A percentile compares a stretch with the other conserved stretches of the same genome.
Evolutionary conservation across 2,113 vertebrate species (phyloP).

Genomic region (Eleginops maclovinus): DNA sequence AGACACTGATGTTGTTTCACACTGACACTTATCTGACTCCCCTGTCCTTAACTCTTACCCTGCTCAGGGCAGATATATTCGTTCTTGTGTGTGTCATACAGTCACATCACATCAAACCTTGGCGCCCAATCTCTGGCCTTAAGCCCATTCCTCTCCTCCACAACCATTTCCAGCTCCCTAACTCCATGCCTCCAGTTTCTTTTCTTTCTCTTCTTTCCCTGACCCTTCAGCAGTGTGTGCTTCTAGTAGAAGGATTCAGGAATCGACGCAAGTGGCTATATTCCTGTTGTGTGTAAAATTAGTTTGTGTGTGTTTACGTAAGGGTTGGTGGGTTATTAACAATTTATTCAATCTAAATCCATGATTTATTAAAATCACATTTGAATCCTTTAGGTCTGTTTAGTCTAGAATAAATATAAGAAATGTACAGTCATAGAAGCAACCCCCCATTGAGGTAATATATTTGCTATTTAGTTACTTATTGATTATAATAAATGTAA

Average conservation of each 20-base stretch:
- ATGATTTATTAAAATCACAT: background rate
- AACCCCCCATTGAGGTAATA: too few species aligned
- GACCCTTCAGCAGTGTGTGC: conserved; percentile 5
- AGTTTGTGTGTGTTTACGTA: background rate
- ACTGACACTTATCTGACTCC: conserved; percentile 81
- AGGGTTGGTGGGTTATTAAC: background rate
- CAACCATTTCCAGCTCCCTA: conserved; percentile 40
- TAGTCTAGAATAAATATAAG: background rate
- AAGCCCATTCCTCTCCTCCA: conserved; percentile 62
- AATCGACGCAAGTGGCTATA: background rate
- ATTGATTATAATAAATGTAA: background rate
- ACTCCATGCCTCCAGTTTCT: conserved; percentile 18
- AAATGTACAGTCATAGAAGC: background rate
- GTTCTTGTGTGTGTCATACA: conserved; percentile 62
- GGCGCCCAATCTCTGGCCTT: conserved; percentile 72
- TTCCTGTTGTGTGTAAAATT: background rate
- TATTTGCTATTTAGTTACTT: too few species aligned
- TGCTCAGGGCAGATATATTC: conserved; percentile 65
- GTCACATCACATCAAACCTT: conserved; percentile 79
- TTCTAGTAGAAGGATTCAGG: conserved; percentile 5
- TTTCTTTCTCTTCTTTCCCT: background rate
- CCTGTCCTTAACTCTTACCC: conserved; percentile 76
- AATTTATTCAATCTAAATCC: conserved; percentile 13
- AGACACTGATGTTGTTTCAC: conserved; percentile 80
- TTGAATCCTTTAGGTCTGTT: background rate